Conservation (phyloP, 2,113 vertebrate genomes). For the Australoheros scitulus region DNA sequence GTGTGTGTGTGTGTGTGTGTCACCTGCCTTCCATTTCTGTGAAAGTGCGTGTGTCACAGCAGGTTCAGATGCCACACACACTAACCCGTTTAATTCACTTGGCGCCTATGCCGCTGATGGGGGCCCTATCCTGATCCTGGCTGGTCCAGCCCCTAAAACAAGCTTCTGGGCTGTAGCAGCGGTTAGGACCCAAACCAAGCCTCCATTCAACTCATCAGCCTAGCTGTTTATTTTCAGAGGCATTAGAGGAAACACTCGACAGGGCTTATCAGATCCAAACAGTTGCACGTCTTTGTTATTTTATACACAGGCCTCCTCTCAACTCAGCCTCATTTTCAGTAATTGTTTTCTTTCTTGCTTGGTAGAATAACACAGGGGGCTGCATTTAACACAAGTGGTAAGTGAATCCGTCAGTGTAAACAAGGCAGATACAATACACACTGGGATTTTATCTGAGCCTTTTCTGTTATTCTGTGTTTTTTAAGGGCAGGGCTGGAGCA, state of each 20-base stretch:
- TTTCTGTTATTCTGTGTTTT: constrained; percentile 72
- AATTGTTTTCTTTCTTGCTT: constrained; percentile 81
- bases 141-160: constrained; percentile 72
- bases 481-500: constrained; percentile 58
- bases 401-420: constrained; percentile 75
- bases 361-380: constrained; percentile 75
- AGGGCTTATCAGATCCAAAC: constrained; percentile 79
- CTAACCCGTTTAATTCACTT: constrained; percentile 76
- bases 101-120: constrained; percentile 73
- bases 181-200: constrained; percentile 74
- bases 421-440: constrained; percentile 75
- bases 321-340: constrained; percentile 71
- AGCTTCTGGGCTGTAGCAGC: constrained; percentile 63
- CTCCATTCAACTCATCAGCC: constrained; percentile 74
- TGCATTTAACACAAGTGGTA: constrained; percentile 75
- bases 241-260: constrained; percentile 77
- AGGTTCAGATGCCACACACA: constrained; percentile 73
- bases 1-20: not conserved
- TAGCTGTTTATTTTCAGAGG: constrained; percentile 81
- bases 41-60: constrained; percentile 46
- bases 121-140: constrained; percentile 60
- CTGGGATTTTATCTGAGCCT: constrained; percentile 72
- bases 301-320: constrained; percentile 74
- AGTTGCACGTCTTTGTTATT: constrained; percentile 78
- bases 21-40: constrained; percentile 21